Percentiles rank a stretch among this genome's conserved stretches.
Evolutionary conservation across 2,888 invertebrate species (phyloP).

Genomic region (Clistopyga incitator): DNA sequence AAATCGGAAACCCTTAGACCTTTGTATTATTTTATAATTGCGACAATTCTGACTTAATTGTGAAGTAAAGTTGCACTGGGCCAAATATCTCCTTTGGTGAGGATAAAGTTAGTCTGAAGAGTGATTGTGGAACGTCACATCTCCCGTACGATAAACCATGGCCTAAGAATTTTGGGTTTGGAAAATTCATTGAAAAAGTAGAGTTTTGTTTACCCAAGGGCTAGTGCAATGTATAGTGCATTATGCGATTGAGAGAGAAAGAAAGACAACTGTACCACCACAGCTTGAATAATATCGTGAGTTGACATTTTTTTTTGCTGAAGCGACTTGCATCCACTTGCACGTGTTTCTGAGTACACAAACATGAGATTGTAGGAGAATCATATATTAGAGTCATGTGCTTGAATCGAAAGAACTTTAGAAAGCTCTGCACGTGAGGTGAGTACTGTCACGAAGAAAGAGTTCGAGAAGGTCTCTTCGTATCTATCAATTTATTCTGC

Average conservation of each 20-base stretch:
- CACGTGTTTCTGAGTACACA: slow-evolving; percentile 18
- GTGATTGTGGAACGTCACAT: too few species aligned
- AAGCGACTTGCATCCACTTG: slow-evolving; percentile 20
- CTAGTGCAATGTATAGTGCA: neutral
- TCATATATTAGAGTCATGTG: slow-evolving; percentile 4
- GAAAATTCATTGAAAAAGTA: too few species aligned
- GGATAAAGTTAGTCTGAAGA: too few species aligned
- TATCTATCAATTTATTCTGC: slow-evolving; percentile 44
- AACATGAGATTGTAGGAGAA: slow-evolving; percentile 4
- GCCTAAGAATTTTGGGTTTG: too few species aligned
- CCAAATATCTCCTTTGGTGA: neutral
- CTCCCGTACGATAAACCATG: neutral
- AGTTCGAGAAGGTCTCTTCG: slow-evolving; percentile 8
- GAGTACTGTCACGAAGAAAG: slow-evolving; percentile 12
- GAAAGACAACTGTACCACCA: neutral
- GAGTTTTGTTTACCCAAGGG: too few species aligned
- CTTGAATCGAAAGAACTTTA: slow-evolving; percentile 18
- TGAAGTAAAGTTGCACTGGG: neutral
- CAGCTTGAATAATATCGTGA: neutral
- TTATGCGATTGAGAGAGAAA: neutral
- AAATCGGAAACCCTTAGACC: neutral
- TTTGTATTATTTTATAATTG: neutral
- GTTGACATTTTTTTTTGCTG: slow-evolving; percentile 19
- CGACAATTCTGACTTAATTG: neutral
- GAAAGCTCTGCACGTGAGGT: slow-evolving; percentile 25